These are phyloP conservation scores for Leptopilina clavipes DNA, from an alignment of 1,140 invertebrate species.

Conservation along the genomic window DNA sequence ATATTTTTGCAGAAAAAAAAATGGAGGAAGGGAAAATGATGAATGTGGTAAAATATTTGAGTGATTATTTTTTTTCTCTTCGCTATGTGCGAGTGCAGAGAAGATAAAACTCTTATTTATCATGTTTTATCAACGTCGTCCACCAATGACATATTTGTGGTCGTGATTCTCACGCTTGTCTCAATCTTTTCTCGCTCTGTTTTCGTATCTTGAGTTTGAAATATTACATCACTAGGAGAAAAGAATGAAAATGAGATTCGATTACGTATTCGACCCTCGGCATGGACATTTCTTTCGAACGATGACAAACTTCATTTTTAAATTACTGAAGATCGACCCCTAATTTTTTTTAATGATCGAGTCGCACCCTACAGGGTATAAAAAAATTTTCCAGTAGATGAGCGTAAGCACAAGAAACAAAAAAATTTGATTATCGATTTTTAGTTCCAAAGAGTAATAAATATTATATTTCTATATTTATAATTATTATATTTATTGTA, in stretches of 20 bases:
- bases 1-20: background rate
- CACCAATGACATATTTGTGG: background rate
- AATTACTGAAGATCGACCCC: background rate
- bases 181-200: conserved; percentile 11
- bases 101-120: background rate
- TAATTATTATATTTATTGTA: no score
- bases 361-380: no score
- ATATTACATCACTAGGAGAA: conserved; percentile 6
- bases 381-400: no score
- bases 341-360: background rate
- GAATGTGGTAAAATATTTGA: background rate
- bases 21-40: background rate
- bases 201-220: background rate
- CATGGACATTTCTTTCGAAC: background rate
- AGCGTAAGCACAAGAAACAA: no score
- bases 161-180: conserved; percentile 11
- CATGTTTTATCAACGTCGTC: conserved; percentile 1
- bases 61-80: background rate
- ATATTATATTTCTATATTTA: no score
- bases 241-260: conserved; percentile 15
- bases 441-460: no score
- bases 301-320: conserved; percentile 15
- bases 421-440: no score
- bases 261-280: conserved; percentile 13
- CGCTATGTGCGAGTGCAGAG: background rate